Percentiles rank a stretch among this genome's conserved stretches.
phyloP scores from a whole-genome alignment of 2,888 invertebrate genomes.

The Pegoplata infirma region DNA sequence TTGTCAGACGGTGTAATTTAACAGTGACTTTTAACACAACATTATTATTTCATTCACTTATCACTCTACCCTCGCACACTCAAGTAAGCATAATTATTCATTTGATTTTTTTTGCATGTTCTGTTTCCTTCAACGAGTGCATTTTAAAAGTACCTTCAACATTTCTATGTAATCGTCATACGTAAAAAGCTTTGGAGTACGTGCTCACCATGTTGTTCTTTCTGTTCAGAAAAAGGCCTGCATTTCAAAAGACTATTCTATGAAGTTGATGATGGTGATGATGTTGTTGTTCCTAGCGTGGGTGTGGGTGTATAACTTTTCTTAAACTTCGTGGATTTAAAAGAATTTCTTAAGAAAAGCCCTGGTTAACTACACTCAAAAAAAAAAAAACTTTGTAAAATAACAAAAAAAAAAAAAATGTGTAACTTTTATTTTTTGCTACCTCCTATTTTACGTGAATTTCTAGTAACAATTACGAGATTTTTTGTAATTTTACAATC shows the following conservation, averaged over 20 bases:
- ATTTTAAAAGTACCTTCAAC: constrained; percentile 4
- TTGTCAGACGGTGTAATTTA: too few relatives aligned
- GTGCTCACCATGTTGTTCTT: constrained; percentile 35
- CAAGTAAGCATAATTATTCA: constrained; percentile 23
- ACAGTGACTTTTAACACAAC: too few relatives aligned
- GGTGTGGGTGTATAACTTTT: constrained; percentile 55
- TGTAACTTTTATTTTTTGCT: too few relatives aligned
- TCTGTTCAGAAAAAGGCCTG: background rate
- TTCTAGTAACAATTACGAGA: too few relatives aligned
- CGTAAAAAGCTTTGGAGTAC: constrained; percentile 48
- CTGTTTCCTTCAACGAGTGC: constrained; percentile 13
- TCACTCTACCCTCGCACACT: background rate
- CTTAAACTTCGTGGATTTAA: constrained; percentile 29
- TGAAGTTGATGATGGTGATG: background rate
- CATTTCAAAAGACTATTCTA: constrained; percentile 2
- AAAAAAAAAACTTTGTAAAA: constrained; percentile 39
- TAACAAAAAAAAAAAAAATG: too few relatives aligned
- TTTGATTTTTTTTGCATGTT: constrained; percentile 15
- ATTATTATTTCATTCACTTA: constrained; percentile 16
- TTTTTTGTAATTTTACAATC: too few relatives aligned
- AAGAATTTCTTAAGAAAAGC: constrained; percentile 37
- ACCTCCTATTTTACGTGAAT: too few relatives aligned
- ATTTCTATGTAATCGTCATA: too few relatives aligned
- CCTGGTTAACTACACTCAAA: constrained; percentile 14
- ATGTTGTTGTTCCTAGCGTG: constrained; percentile 1